Evolutionary conservation across 2,888 invertebrate species (phyloP).

Genomic region (Chirona hameri): DNA sequence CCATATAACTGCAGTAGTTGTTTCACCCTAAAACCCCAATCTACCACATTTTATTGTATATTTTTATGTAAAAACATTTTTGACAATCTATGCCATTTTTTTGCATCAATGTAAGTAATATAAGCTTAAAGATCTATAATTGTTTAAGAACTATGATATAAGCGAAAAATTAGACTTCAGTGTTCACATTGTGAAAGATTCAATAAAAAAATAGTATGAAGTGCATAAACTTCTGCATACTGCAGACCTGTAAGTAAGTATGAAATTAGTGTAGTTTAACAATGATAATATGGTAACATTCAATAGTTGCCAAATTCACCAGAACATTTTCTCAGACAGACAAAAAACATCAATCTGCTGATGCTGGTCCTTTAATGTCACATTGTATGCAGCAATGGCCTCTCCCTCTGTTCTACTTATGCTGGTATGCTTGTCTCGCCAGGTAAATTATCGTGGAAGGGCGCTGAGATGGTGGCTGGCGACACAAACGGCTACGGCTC

Average conservation of each 20-base stretch:
- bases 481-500: conserved; percentile 12
- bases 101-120: not conserved
- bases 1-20: not conserved
- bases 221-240: not conserved
- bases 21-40: not conserved
- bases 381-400: too few species aligned
- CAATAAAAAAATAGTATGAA: not conserved
- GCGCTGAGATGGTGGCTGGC: not conserved
- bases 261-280: too few species aligned
- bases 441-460: conserved; percentile 1
- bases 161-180: too few species aligned
- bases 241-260: not conserved
- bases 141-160: not conserved
- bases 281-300: too few species aligned
- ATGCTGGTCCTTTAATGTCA: too few species aligned
- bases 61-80: not conserved
- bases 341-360: too few species aligned
- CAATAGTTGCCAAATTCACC: too few species aligned
- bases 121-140: not conserved
- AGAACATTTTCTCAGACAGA: too few species aligned
- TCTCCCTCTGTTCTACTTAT: too few species aligned
- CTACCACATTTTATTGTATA: not conserved
- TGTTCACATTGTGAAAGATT: too few species aligned
- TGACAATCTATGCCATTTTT: not conserved
- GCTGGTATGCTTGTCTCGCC: not conserved